A percentile compares a stretch with the other conserved stretches of the same genome.
Conservation (phyloP, 2,888 invertebrate species). For the Rutpela maculata region DNA sequence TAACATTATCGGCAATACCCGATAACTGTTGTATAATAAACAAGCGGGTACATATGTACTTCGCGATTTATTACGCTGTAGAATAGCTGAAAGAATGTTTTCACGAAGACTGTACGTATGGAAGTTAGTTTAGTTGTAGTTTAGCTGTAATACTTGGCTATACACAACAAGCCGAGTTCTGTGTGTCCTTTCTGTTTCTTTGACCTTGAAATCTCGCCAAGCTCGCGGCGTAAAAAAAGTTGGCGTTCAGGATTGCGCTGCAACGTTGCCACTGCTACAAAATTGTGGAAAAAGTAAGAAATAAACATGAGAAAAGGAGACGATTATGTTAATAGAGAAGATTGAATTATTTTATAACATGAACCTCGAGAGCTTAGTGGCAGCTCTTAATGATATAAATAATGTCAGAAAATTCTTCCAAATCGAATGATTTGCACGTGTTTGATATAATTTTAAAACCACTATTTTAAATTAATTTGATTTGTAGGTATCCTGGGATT, state of each 20-base stretch:
- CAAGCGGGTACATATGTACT: neutral
- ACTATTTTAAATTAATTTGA: too few species aligned
- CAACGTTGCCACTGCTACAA: conserved; percentile 15
- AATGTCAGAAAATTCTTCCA: too few species aligned
- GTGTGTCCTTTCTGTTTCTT: conserved; percentile 58
- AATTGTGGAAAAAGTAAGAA: neutral
- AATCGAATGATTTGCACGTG: too few species aligned
- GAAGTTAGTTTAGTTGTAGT: conserved; percentile 22
- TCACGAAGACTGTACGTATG: conserved; percentile 29
- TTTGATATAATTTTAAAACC: too few species aligned
- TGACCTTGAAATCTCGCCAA: conserved; percentile 58
- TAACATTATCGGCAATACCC: neutral
- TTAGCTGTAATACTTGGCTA: conserved; percentile 34
- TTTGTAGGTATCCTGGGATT: too few species aligned
- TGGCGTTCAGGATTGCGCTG: conserved; percentile 46
- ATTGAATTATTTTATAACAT: too few species aligned
- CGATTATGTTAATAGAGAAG: too few species aligned
- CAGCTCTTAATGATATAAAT: too few species aligned
- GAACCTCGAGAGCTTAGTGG: too few species aligned
- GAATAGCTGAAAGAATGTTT: neutral
- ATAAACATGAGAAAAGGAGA: too few species aligned
- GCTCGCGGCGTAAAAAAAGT: conserved; percentile 52
- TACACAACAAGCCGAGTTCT: conserved; percentile 21
- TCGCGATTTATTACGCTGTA: neutral
- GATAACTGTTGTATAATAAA: neutral